Percentiles rank a stretch among this genome's conserved stretches.
These are phyloP conservation scores for Geophilus truncorum DNA, from an alignment of 2,888 invertebrate genomes.

Conservation along the genomic window DNA sequence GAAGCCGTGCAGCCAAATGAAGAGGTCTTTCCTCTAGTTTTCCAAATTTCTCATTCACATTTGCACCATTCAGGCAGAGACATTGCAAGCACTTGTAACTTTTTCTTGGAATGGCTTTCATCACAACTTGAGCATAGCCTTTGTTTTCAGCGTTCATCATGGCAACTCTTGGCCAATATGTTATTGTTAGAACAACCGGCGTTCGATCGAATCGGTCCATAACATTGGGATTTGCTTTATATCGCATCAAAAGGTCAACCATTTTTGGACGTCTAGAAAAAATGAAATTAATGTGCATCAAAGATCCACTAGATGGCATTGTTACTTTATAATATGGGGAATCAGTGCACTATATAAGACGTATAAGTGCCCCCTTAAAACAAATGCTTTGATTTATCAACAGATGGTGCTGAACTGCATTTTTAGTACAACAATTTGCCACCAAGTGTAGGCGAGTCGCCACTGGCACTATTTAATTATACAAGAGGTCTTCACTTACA, in stretches of 20 bases:
- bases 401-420: not conserved
- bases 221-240: not conserved
- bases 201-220: slow-evolving; percentile 23
- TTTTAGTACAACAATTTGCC: too few species aligned
- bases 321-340: too few species aligned
- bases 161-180: slow-evolving; percentile 21
- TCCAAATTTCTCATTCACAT: slow-evolving; percentile 3
- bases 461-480: too few species aligned
- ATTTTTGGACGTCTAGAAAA: not conserved
- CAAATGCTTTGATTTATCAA: too few species aligned
- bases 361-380: too few species aligned
- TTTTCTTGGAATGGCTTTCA: not conserved
- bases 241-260: not conserved
- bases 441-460: too few species aligned
- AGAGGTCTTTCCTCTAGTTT: not conserved
- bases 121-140: not conserved
- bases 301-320: not conserved
- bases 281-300: not conserved
- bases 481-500: too few species aligned
- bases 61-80: not conserved
- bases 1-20: not conserved
- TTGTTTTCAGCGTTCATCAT: too few species aligned
- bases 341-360: too few species aligned
- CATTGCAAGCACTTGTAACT: not conserved
- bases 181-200: slow-evolving; percentile 14